Evolutionary conservation across 2,888 invertebrate species (phyloP), one percentile per base, ranked within the genome.

Genomic region (Ochropleura plecta): DNA sequence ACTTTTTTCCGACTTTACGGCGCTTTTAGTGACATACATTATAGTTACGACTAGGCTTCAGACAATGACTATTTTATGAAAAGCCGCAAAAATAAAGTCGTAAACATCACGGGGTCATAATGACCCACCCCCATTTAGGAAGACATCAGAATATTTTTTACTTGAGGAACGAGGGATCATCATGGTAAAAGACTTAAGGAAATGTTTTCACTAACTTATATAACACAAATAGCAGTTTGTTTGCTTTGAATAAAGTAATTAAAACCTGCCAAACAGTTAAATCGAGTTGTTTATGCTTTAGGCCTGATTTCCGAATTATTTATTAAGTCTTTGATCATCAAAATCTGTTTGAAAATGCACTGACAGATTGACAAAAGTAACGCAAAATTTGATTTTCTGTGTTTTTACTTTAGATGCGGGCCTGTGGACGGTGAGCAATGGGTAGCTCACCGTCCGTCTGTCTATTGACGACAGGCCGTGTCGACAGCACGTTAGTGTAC

Each of bases 1-100:
- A 65, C 69, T 77, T 80, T 81, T 69, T 40, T 63, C 7, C 72
- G 12, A 57, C 40, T 81, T 80, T 69, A 80, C 51, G 77, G 14
- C 64, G 46, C 48, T 76, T 68, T 80, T 72, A 77, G 51, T 40
- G 51, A 40, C 48, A 40, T 44, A 53, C 68, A 77, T 81, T 80
- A 80, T 49, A 66, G 81, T 81, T 81, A 81, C 78, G 80, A 81
- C 72, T 66, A 66, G 55, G 72, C 78, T 81, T 81, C 66, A 72
- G 62, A 69, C 68, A 42, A 77, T 55, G 55, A 64, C 60, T 30
- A 16, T 76, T 76, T 71, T 77, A 81, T 80, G 68, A 68, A 76
- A 10, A 51, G 49, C 55, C 49, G 30, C 70, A 46, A 81, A 53
- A 68, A 80, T 65, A 81, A 66, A 66, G 57, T 30, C 12, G 46